phyloP scores from a whole-genome alignment of 2,888 invertebrate genomes.

The Rugalucina vietnamica region DNA sequence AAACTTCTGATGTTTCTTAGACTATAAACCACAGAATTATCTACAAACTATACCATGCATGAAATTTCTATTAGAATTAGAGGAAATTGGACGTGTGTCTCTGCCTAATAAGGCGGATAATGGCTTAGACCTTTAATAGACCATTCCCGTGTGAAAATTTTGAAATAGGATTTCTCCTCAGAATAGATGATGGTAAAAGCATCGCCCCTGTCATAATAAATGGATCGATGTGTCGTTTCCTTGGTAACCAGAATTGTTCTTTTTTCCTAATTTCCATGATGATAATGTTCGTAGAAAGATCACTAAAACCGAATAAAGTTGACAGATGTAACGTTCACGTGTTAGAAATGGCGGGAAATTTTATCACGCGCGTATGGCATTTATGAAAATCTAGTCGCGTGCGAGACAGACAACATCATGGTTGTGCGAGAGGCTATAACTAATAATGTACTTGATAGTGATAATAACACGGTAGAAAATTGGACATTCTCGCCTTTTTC shows the following conservation, averaged over 20 bases:
- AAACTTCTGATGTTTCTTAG: too few species aligned
- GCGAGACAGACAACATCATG: neutral
- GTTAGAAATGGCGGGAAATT: neutral
- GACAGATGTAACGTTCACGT: neutral
- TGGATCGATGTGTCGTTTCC: constrained; percentile 15
- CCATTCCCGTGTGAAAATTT: constrained; percentile 1
- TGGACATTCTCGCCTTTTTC: neutral
- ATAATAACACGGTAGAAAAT: neutral
- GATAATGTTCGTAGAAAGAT: too few species aligned
- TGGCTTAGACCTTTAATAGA: neutral
- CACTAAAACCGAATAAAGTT: neutral
- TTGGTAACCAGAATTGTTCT: constrained; percentile 8
- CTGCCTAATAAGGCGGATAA: constrained; percentile 3
- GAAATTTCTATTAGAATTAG: neutral
- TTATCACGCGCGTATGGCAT: too few species aligned
- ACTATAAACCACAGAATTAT: too few species aligned
- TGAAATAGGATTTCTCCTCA: neutral
- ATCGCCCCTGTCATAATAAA: neutral
- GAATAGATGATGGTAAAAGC: neutral
- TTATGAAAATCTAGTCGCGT: neutral
- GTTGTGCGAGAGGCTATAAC: neutral
- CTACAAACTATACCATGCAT: neutral
- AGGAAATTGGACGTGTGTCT: constrained; percentile 7
- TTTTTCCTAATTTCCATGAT: too few species aligned
- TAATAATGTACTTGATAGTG: neutral